Base-by-base conservation (phyloP, 2,888 invertebrate genomes). In the Himalopsyche japonica region DNA sequence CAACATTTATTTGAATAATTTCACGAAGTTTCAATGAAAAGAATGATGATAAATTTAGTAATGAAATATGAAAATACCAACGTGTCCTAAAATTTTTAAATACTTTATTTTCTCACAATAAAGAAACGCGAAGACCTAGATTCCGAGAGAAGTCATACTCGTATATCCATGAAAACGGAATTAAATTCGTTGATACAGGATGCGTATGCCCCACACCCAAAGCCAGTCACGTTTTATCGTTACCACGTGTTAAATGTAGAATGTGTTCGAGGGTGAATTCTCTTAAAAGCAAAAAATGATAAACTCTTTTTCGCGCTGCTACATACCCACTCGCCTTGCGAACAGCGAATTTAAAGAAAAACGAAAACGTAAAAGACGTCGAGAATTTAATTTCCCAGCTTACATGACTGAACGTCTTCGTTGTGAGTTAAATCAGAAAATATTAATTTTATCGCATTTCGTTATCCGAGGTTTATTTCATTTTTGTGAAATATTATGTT, bases 231-330 rank as follows among this genome's bases (percentile, higher is more conserved):
- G 70, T 70, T 70, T 70, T 70, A 70, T 70, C 70, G 70, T 70
- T 70, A 70, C 70, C 70, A 70, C 70, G 70, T 70, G 70, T 70
- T 70, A 70, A 70, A 70, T 70, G 70, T 70, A 70, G 70, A 70
- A 70, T 70, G 70, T 30, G 70, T 70, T 70, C 70, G 70, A 70
- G 70, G 70, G 70, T 70, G 70, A 70, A 70, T 27, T 70, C 70
- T 70, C 30, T 70, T 27, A 70, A 70, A 70, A 27, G 70, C 70
- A 70, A 70, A 70, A 70, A 70, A 70, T 70, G 70, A 70, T 70
- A 70, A 30, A 70, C 70, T 70, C 70, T 27, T 70, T 70, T 10
- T 27, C 70, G 12, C 27, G 15, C 43, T 15, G 15, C 12, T 30
- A 70, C 27, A 70, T 70, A 70, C 70, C 70, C 70, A 70, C 70